Evolutionary conservation across 1,140 invertebrate genomes (phyloP), one percentile per base, ranked within the genome.

Genomic region (Ceratina japonica): DNA sequence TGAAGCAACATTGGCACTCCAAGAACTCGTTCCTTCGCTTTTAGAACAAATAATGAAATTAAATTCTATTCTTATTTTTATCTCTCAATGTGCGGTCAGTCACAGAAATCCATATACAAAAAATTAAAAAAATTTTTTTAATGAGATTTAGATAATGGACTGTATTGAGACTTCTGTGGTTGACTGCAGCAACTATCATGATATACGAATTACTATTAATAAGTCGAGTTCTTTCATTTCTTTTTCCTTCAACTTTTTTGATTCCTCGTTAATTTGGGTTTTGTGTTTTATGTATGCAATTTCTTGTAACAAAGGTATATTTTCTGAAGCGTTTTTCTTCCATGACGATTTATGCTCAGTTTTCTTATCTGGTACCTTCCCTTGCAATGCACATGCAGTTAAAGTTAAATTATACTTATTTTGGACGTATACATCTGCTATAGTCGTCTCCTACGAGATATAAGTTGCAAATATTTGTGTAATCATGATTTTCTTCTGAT

Each of bases 1-100:
- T 93, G 86, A 86, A 95, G 78, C 95, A 95, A 86, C 94, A 95
- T 15, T 89, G 88, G 87, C 95, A 96, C 76, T 87, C 87, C 0
- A 91, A 15, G 12, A 91, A 71, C 87, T 89, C 24, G 87, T 90
- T 87, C 74, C 85, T 91, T 44, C 90, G 91, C 89, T 92, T 24
- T 58, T 84, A 82, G n/a, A 86, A 76, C 44, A 66, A 75, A 77
- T 37, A 69, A 59, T 18, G 5, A 20, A 84, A 64, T 44, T 24
- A 79, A 79, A 68, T 54, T 63, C 13, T 49, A 22, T 62, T 56
- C 5, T 15, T 31, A n/a, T 56, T 15, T 49, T 4, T 1, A 5
- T 22, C n/a, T 22, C 22, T 59, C 37, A 44, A 44, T 44, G 37
- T 10, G 10, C 37, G 37, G 37, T 44, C 37, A 44, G 37, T 44